Percentiles rank a stretch among this genome's conserved stretches.
These are phyloP conservation scores for Drosophila subsilvestris DNA, from an alignment of 2,888 invertebrate genomes.

Conservation along the genomic window DNA sequence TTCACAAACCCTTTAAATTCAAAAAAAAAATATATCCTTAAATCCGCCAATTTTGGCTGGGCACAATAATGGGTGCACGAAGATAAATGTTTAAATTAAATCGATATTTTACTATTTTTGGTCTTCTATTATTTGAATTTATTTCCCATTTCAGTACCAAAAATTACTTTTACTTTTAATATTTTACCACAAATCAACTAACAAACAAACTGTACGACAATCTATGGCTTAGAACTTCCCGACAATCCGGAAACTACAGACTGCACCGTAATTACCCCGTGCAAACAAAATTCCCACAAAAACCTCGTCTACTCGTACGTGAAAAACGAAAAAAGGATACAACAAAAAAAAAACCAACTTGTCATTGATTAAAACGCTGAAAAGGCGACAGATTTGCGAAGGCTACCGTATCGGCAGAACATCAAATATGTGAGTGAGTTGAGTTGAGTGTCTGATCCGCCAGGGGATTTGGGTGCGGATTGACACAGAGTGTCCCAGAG, in stretches of 20 bases:
- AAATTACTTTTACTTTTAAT: background rate
- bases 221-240: slow-evolving; percentile 17
- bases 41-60: too few species aligned
- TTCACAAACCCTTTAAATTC: too few species aligned
- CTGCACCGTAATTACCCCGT: slow-evolving; percentile 34
- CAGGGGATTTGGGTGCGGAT: slow-evolving; percentile 25
- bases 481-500: slow-evolving; percentile 9
- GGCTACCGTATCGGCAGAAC: slow-evolving; percentile 29
- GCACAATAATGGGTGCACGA: too few species aligned
- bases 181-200: slow-evolving; percentile 9
- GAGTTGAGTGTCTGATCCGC: slow-evolving; percentile 12
- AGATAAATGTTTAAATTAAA: too few species aligned
- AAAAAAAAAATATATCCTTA: too few species aligned
- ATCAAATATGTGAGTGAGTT: slow-evolving; percentile 29
- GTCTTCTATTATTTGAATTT: too few species aligned
- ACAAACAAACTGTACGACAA: slow-evolving; percentile 25
- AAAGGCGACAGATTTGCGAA: slow-evolving; percentile 24
- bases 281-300: slow-evolving; percentile 28
- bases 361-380: slow-evolving; percentile 46
- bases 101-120: too few species aligned
- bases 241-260: slow-evolving; percentile 31
- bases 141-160: too few species aligned
- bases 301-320: background rate
- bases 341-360: slow-evolving; percentile 39
- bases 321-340: slow-evolving; percentile 13